Evolutionary conservation across 2,888 invertebrate species (phyloP).

Genomic region (Erebia aethiops): DNA sequence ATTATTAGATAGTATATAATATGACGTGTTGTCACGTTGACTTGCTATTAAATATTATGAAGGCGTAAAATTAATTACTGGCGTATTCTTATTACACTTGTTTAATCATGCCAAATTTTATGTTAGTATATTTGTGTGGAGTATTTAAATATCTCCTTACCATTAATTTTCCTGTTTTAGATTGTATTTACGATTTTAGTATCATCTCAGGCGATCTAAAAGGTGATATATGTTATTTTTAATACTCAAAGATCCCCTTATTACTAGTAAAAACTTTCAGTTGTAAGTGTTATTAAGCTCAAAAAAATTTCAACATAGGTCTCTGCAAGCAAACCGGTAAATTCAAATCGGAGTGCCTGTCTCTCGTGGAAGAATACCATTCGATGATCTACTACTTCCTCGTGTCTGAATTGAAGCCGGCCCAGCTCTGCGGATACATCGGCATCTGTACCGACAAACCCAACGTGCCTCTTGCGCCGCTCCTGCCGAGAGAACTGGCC

Average conservation of each 20-base stretch:
- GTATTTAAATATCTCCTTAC: too few relatives aligned
- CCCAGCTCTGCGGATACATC: conserved; percentile 87
- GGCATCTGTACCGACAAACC: conserved; percentile 84
- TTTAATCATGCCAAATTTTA: too few relatives aligned
- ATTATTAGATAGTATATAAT: too few relatives aligned
- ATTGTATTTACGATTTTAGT: too few relatives aligned
- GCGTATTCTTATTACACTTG: too few relatives aligned
- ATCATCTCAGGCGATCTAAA: too few relatives aligned
- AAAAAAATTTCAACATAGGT: conserved; percentile 57
- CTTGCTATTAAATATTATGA: too few relatives aligned
- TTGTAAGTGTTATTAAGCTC: neutral
- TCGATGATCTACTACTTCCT: conserved; percentile 87
- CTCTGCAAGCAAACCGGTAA: conserved; percentile 90
- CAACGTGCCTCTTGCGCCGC: conserved; percentile 81
- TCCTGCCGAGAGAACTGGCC: conserved; percentile 80
- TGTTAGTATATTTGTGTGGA: too few relatives aligned
- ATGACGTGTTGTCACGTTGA: too few relatives aligned
- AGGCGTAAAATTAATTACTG: too few relatives aligned
- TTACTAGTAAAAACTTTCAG: neutral
- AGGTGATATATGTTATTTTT: too few relatives aligned
- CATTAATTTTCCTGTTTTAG: too few relatives aligned
- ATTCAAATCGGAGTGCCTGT: conserved; percentile 89
- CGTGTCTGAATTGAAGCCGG: conserved; percentile 86
- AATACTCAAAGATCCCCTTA: neutral
- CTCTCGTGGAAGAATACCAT: conserved; percentile 91